These are phyloP conservation scores for Apogon hyalosoma DNA, from an alignment of 2,797 vertebrate genomes.

Conservation along the genomic window DNA sequence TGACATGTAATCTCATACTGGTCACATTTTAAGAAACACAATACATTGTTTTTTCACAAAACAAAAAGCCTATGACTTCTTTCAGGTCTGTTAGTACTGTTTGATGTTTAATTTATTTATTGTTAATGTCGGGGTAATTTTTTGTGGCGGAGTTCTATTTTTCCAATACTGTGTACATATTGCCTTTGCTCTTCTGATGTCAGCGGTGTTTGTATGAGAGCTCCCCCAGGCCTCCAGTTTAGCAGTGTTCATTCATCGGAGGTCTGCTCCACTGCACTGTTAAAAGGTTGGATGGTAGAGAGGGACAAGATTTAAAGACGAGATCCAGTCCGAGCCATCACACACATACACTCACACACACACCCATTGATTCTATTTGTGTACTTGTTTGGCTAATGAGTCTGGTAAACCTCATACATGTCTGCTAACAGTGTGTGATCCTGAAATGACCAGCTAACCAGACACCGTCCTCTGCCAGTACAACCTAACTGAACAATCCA, in stretches of 20 bases:
- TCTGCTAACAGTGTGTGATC: not conserved
- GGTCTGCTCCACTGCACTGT: not conserved
- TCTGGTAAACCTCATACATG: not conserved
- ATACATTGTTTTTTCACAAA: not conserved
- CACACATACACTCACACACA: not conserved
- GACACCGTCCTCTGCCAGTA: constrained; percentile 26
- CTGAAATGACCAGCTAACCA: constrained; percentile 17
- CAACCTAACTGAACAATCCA: not conserved
- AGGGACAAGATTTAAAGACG: constrained; percentile 9
- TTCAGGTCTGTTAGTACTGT: constrained; percentile 6
- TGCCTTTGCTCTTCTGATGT: not conserved
- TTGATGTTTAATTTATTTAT: constrained; percentile 16
- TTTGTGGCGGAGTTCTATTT: constrained; percentile 5
- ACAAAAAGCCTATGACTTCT: not conserved
- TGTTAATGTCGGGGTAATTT: constrained; percentile 3
- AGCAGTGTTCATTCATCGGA: no score
- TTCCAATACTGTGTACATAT: constrained; percentile 21
- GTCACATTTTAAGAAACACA: not conserved
- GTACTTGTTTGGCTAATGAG: not conserved
- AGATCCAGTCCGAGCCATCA: constrained; percentile 10
- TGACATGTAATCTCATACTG: not conserved
- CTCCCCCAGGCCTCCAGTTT: not conserved
- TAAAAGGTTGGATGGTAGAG: not conserved
- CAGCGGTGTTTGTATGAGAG: not conserved
- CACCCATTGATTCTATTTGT: not conserved